These are phyloP conservation scores for Passerina amoena DNA, from an alignment of 2,113 vertebrate species.

Conservation along the genomic window DNA sequence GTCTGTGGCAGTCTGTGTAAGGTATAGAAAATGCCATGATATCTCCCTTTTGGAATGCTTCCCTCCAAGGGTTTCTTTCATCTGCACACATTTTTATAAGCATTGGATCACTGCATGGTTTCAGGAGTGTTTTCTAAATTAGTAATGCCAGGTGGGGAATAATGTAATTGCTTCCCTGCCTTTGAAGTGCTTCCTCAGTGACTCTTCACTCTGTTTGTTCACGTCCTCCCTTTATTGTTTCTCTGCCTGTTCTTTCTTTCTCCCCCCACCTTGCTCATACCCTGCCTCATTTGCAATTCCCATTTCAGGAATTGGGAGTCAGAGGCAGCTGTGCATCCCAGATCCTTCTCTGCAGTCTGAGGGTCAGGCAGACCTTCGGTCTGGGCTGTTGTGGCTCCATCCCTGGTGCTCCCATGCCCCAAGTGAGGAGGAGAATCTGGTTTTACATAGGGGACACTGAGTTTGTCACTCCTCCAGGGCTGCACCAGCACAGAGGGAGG, in stretches of 20 bases:
- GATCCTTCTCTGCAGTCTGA: neutral
- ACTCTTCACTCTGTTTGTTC: neutral
- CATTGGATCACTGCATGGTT: neutral
- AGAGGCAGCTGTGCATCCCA: neutral
- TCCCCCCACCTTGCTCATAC: neutral
- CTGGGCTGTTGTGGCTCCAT: neutral
- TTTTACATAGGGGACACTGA: neutral
- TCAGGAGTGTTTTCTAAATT: slow-evolving; percentile 2
- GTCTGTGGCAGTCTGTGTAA: neutral
- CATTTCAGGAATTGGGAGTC: neutral
- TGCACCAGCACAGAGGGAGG: fast-evolving
- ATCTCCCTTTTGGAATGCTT: neutral
- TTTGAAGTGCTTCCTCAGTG: slow-evolving; percentile 4
- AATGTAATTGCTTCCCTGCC: neutral
- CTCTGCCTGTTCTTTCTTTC: neutral
- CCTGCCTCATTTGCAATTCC: neutral
- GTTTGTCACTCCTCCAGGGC: neutral
- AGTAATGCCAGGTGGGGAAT: slow-evolving; percentile 6
- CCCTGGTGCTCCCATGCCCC: neutral
- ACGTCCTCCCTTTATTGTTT: neutral
- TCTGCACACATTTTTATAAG: neutral
- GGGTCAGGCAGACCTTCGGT: neutral
- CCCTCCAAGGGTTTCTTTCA: neutral
- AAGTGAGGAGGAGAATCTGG: neutral
- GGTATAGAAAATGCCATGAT: neutral